Conservation (phyloP, 2,113 vertebrate species). For the Kobus ellipsiprymnus region DNA sequence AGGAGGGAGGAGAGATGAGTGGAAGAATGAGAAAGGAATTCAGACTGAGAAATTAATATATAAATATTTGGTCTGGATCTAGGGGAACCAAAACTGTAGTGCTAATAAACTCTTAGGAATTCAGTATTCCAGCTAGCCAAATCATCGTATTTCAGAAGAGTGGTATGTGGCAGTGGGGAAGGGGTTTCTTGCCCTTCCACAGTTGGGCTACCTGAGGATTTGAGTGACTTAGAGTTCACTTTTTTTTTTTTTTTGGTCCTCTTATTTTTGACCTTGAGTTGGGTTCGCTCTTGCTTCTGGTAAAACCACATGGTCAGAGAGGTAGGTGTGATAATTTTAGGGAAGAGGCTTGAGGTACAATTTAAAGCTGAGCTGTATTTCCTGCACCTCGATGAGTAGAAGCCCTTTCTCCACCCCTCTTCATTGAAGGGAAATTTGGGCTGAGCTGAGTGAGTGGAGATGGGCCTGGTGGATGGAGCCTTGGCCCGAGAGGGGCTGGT, state of each 20-base stretch:
- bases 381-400: neutral
- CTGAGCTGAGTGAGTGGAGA: neutral
- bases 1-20: neutral
- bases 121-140: neutral
- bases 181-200: neutral
- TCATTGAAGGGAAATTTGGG: neutral
- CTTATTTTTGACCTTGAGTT: neutral
- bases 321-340: neutral
- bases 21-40: slow-evolving; percentile 8
- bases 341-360: neutral
- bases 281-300: neutral
- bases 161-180: neutral
- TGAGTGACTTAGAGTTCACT: neutral
- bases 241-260: neutral
- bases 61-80: slow-evolving; percentile 51
- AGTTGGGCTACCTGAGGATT: neutral
- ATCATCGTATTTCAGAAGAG: neutral
- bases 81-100: neutral
- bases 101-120: slow-evolving; percentile 35
- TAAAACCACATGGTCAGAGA: neutral
- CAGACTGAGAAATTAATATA: neutral
- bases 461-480: too few relatives aligned
- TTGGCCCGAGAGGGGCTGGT: neutral
- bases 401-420: neutral
- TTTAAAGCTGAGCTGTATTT: neutral